Percentiles rank a stretch among this genome's conserved stretches.
Evolutionary conservation across 2,797 vertebrate species (phyloP).

Genomic region (Coregonus ussuriensis): DNA sequence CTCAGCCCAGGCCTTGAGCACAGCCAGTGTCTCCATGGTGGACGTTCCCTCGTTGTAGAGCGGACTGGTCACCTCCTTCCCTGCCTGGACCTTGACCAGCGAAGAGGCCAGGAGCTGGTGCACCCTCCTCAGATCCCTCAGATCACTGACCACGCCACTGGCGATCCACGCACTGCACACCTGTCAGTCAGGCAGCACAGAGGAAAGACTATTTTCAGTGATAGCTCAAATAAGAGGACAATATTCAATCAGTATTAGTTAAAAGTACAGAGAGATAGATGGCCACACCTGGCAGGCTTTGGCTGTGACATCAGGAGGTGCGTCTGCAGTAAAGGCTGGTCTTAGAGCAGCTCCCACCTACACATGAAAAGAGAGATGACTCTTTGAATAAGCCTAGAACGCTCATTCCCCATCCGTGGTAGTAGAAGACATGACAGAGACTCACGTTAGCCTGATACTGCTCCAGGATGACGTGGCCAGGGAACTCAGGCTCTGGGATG

Average conservation of each 20-base stretch:
- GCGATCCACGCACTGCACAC: constrained; percentile 94
- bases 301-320: constrained; percentile 88
- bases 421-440: not conserved
- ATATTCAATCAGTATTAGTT: not conserved
- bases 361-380: constrained; percentile 23
- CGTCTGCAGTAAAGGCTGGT: constrained; percentile 87
- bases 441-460: constrained; percentile 97
- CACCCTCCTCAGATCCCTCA: constrained; percentile 86
- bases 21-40: constrained; percentile 91
- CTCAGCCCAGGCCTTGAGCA: constrained; percentile 96
- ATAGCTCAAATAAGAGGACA: not conserved
- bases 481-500: constrained; percentile 90
- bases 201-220: not conserved
- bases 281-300: constrained; percentile 89
- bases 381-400: not conserved
- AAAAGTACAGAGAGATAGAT: not conserved
- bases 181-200: constrained; percentile 57
- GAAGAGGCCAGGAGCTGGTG: constrained; percentile 89
- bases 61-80: constrained; percentile 75
- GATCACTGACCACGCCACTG: constrained; percentile 90
- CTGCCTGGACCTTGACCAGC: constrained; percentile 82
- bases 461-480: constrained; percentile 92
- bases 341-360: constrained; percentile 94
- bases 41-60: constrained; percentile 88
- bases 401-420: too few relatives aligned